These are phyloP conservation scores for Sclerodermus sp. DNA, from an alignment of 2,888 invertebrate genomes.

Conservation along the genomic window DNA sequence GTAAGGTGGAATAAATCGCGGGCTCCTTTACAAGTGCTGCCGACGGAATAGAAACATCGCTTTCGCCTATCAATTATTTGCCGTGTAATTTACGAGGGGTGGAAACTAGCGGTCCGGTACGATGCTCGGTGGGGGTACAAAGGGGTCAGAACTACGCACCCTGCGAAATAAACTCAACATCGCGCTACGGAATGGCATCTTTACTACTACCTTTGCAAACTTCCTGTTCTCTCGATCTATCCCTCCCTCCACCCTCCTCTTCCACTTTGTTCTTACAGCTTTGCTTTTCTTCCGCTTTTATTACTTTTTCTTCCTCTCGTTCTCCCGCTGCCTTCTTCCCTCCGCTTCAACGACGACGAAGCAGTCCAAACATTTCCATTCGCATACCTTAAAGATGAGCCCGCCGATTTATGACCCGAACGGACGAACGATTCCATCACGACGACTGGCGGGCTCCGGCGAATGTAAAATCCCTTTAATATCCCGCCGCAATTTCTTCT, in stretches of 20 bases:
- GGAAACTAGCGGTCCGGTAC: neutral
- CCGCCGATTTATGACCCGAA: conserved; percentile 44
- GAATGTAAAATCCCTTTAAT: too few species aligned
- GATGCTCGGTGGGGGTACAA: neutral
- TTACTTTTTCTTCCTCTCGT: conserved; percentile 1
- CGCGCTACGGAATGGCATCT: conserved; percentile 45
- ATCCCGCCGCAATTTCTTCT: too few species aligned
- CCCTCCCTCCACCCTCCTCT: conserved; percentile 1
- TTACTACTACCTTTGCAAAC: conserved; percentile 43
- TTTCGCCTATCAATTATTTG: conserved; percentile 56
- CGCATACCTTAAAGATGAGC: conserved; percentile 55
- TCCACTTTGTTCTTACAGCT: neutral
- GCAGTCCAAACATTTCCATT: conserved; percentile 50
- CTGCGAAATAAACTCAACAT: conserved; percentile 37
- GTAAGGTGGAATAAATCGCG: conserved; percentile 55
- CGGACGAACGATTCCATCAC: neutral
- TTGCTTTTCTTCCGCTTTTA: conserved; percentile 5
- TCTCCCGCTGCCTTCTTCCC: conserved; percentile 6
- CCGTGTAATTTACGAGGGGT: conserved; percentile 46
- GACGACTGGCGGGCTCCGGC: too few species aligned
- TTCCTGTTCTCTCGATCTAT: conserved; percentile 25
- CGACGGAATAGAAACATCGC: conserved; percentile 56
- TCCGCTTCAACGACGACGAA: conserved; percentile 32
- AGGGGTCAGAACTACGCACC: conserved; percentile 20
- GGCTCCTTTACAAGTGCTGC: conserved; percentile 52